Percentiles rank a stretch among this genome's conserved stretches.
These are phyloP conservation scores for Tragelaphus strepsiceros DNA, from an alignment of 2,113 vertebrate species.

Conservation along the genomic window DNA sequence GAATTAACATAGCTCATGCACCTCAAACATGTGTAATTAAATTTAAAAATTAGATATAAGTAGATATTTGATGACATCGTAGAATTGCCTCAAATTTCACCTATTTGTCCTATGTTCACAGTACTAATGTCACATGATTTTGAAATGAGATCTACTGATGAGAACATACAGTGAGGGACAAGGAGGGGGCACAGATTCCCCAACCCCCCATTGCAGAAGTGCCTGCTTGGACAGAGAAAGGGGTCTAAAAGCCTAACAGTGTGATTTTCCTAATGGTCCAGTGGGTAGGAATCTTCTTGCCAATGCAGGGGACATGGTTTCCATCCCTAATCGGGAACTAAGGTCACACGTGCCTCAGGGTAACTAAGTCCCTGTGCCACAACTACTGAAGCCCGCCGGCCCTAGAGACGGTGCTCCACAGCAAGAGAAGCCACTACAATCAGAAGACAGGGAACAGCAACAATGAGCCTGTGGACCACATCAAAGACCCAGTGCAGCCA, in stretches of 20 bases:
- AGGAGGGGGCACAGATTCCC: background rate
- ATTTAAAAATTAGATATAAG: background rate
- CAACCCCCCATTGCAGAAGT: fast-evolving
- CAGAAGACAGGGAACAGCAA: background rate
- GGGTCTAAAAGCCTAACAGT: background rate
- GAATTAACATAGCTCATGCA: background rate
- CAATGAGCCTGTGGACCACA: background rate
- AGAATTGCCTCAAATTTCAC: background rate
- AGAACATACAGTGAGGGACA: background rate
- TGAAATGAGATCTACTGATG: background rate
- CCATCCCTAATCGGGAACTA: background rate
- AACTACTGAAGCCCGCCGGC: background rate
- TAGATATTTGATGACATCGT: background rate
- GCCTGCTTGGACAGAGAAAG: background rate
- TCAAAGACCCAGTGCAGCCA: background rate
- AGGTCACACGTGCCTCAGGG: background rate
- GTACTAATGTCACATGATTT: background rate
- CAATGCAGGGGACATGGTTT: background rate
- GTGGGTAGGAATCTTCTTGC: background rate
- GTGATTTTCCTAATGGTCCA: background rate
- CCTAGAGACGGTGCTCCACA: background rate
- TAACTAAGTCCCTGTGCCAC: background rate
- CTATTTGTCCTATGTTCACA: background rate
- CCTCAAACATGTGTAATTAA: background rate
- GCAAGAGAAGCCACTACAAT: background rate